These are phyloP conservation scores for Parapristionchus giblindavisi DNA, from an alignment of 2,888 invertebrate species.

Conservation along the genomic window DNA sequence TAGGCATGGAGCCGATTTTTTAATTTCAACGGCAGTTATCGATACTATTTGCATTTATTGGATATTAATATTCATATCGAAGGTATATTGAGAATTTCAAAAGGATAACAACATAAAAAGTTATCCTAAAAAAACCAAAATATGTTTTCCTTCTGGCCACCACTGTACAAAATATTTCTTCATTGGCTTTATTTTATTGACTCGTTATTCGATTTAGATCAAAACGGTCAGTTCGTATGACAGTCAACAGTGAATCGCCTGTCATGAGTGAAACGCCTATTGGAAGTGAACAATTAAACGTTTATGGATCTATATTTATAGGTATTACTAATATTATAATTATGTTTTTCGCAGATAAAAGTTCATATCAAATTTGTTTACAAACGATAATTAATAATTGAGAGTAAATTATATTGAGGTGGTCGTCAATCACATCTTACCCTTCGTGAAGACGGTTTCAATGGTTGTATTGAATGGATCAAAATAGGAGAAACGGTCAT, in stretches of 20 bases:
- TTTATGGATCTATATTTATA: conserved; percentile 51
- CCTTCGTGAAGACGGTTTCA: conserved; percentile 35
- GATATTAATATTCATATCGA: no score
- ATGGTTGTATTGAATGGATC: conserved; percentile 35
- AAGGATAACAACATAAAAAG: no score
- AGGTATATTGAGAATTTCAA: no score
- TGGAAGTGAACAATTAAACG: conserved; percentile 56
- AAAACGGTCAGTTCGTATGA: conserved; percentile 43
- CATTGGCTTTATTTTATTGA: neutral
- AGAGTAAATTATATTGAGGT: conserved; percentile 4
- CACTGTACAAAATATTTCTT: neutral
- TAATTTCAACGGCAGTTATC: no score
- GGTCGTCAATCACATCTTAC: conserved; percentile 17
- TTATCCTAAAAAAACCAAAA: no score
- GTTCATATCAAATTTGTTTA: neutral
- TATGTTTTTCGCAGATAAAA: neutral
- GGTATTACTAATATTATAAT: conserved; percentile 38
- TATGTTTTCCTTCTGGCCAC: no score
- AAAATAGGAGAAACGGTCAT: conserved; percentile 44
- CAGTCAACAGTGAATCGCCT: conserved; percentile 51
- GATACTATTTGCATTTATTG: no score
- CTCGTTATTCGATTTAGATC: conserved; percentile 38
- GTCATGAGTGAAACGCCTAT: conserved; percentile 47
- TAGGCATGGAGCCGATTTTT: no score
- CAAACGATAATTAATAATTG: neutral